Base-by-base conservation (phyloP, 2,113 vertebrate genomes). In the Morphnarchus princeps region DNA sequence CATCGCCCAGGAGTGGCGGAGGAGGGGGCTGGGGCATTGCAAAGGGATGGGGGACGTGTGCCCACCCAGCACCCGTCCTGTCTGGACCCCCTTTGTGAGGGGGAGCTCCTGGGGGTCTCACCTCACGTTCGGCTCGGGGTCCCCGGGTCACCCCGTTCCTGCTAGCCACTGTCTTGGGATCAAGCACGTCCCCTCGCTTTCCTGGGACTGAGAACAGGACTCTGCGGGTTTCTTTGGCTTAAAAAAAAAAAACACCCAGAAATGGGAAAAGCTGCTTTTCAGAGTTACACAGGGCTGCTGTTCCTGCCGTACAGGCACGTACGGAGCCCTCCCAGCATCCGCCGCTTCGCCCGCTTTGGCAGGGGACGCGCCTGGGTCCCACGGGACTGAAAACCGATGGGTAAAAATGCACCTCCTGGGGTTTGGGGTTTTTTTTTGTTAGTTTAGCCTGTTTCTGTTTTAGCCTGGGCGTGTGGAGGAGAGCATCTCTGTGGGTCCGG, bases 191-290 rank as follows among this genome's bases (percentile, higher is more conserved):
- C 47, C 50, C 2, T 70, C 4, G 21, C 78, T 66, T 81, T 82
- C 40, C 78, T 43, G 59, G 34, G 67, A 42, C 57, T 2, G 2
- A 52, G 69, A 26, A 22, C 57, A 36, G 67, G 66, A n/a, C 29
- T 9, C 42, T 72, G 67, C 3, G 61, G 54, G 62, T 81, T 91
- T 67, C 49, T 81, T 73, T 2, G 6, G 40, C 67, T 88, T 72
- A 13, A 43, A 31, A 83, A 89, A 89, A 69, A 20, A 36, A 72
- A 11, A 6, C 17, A 31, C 57, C 62, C 62, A 77, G 74, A 43
- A 76, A 69, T 50, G 78, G 62, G 71, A n/a, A 87, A 79, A 82
- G 82, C 86, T 76, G 93, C 70, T 82, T 79, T 57, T 82, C 21
- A 16, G 82, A 95, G 82, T 91, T 88, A 13, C 42, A 29, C 13